Evolutionary conservation across 2,113 vertebrate genomes (phyloP), one percentile per base, ranked within the genome.

Genomic region (Mionectes macconnelli): DNA sequence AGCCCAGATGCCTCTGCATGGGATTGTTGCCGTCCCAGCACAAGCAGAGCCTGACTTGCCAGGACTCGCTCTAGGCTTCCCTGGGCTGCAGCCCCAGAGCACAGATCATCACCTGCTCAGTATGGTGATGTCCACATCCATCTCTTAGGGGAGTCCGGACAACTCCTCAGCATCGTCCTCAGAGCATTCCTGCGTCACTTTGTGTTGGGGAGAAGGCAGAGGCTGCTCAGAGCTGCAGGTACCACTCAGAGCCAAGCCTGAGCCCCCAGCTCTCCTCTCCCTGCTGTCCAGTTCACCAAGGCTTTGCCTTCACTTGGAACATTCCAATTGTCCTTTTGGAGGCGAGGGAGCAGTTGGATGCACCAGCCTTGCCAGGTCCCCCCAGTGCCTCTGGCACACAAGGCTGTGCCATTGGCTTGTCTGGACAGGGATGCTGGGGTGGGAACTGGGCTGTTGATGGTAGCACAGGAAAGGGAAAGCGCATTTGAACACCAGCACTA

Each of bases 71-170:
- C 21, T 72, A 77, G 84, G 47, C 59, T 31, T 8, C 69, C 22
- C 57, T n/a, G 14, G 35, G 23, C 69, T 56, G 47, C 80, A 73
- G 49, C 57, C 42, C 25, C 40, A 33, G 59, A 37, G 69, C 9
- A 60, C 70, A 76, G n/a, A 60, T 9, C 74, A 49, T 13, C 53
- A 49, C 69, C 69, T 72, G 45, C 53, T 76, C 37, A 44, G 56
- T 49, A 21, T 25, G 44, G 6, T 72, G 89, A 91, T 93, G 10
- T 75, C 90, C 69, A 69, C 84, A 74, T 59, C 42, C 28, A 47
- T 81, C 79, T 84, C 57, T 42, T 27, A 77, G 31, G 12, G 30
- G 14, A 85, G 76, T 84, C 91, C 90, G 84, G 88, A 87, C 76
- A 80, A n/a, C 24, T 85, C 37, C 49, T 89, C 35, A 64, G 45